Evolutionary conservation across 53 echinoderm and acorn worm species (phyloP).

Genomic region (Astropecten irregularis): DNA sequence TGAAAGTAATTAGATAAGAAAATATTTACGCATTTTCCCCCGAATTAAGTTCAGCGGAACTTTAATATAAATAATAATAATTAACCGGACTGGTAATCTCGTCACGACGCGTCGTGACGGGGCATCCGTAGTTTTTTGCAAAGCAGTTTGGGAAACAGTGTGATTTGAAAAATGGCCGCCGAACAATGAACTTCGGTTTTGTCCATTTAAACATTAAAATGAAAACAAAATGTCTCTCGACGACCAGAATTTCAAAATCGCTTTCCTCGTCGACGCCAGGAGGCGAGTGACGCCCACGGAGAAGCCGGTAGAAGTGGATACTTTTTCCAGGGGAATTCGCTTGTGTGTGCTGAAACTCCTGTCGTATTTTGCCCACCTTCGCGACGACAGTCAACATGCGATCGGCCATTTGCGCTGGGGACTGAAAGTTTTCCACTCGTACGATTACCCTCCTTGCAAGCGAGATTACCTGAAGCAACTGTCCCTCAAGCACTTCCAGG

Average conservation of each 20-base stretch:
- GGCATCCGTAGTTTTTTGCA: constrained; percentile 26
- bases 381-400: constrained; percentile 14
- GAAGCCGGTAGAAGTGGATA: not conserved
- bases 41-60: no score
- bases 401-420: constrained; percentile 71
- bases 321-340: constrained; percentile 37
- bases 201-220: constrained; percentile 14
- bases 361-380: constrained; percentile 55
- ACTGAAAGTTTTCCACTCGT: constrained; percentile 70
- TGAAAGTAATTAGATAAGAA: no score
- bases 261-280: constrained; percentile 42
- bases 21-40: no score
- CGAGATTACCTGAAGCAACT: constrained; percentile 58
- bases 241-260: constrained; percentile 41
- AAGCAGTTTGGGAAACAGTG: constrained; percentile 14
- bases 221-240: constrained; percentile 8
- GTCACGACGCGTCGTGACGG: no score
- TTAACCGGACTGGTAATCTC: no score
- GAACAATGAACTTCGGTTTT: not conserved
- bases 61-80: no score
- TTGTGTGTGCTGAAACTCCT: constrained; percentile 70
- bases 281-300: constrained; percentile 14
- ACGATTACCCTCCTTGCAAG: constrained; percentile 56
- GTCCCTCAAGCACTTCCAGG: constrained; percentile 50
- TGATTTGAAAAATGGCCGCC: constrained; percentile 54